Evolutionary conservation across 2,797 vertebrate species (phyloP).

Genomic region (Vultur gryphus): DNA sequence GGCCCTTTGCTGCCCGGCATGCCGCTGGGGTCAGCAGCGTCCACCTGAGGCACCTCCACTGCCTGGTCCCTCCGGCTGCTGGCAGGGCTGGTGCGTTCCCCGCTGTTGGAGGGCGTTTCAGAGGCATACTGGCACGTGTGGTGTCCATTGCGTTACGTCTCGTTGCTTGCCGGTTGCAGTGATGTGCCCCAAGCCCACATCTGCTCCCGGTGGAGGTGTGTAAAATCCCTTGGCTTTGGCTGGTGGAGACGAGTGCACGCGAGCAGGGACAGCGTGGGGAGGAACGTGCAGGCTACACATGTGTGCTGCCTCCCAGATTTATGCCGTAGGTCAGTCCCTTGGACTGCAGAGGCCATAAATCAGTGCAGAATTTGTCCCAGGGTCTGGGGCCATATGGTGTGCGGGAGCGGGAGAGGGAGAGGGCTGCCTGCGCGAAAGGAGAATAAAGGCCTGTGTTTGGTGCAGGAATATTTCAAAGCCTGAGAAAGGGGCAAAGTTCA

Average conservation of each 20-base stretch:
- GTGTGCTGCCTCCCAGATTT: neutral
- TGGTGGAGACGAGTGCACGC: accelerated
- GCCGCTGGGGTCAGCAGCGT: neutral
- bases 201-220: neutral
- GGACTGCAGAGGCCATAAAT: neutral
- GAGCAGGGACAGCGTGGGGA: neutral
- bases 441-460: neutral
- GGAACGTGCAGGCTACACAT: neutral
- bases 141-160: accelerated
- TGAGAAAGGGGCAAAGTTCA: conserved; percentile 60
- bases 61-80: accelerated
- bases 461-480: conserved; percentile 37
- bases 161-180: neutral
- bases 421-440: neutral
- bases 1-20: neutral
- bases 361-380: neutral
- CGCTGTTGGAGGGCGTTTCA: neutral
- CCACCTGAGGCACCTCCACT: neutral
- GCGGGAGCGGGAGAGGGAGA: neutral
- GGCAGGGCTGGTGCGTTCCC: accelerated
- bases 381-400: conserved; percentile 25
- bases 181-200: neutral
- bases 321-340: neutral
- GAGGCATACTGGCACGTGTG: neutral
- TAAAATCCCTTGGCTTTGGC: neutral